phyloP scores from a whole-genome alignment of 1,140 invertebrate genomes.

The Orchestia grillus region DNA sequence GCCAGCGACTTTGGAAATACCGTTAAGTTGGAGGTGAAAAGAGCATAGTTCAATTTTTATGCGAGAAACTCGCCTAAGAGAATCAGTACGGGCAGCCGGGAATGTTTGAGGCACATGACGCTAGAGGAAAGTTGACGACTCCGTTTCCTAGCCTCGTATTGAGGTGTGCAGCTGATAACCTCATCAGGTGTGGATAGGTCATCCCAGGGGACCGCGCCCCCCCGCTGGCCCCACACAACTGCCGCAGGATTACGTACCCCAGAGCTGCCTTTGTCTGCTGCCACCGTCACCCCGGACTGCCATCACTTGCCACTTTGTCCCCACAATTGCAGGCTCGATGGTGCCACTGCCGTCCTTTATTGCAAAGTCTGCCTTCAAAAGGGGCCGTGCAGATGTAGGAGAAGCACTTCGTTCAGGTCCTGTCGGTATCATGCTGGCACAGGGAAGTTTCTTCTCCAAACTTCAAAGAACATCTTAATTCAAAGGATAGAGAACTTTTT shows the following conservation, averaged over 20 bases:
- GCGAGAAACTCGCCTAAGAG: background rate
- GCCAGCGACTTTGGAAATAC: background rate
- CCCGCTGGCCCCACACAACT: background rate
- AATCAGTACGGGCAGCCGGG: background rate
- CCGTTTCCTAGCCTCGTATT: background rate
- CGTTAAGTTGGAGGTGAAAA: background rate
- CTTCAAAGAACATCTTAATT: background rate
- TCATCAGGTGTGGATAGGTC: background rate
- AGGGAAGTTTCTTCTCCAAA: background rate
- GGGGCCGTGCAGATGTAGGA: background rate
- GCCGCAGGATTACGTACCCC: background rate
- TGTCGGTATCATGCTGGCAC: background rate
- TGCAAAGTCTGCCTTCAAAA: background rate
- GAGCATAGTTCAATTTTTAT: background rate
- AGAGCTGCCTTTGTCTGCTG: constrained; percentile 22
- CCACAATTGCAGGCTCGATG: constrained; percentile 10
- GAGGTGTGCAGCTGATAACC: background rate
- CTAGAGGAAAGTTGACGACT: background rate
- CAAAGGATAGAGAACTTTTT: background rate
- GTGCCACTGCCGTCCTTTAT: background rate
- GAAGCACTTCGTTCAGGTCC: background rate
- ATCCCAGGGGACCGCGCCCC: background rate
- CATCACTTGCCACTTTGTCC: constrained; percentile 33
- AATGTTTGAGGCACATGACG: background rate
- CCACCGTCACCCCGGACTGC: background rate